Base-by-base conservation (phyloP, 2,113 vertebrate species). In the Octodon degus region DNA sequence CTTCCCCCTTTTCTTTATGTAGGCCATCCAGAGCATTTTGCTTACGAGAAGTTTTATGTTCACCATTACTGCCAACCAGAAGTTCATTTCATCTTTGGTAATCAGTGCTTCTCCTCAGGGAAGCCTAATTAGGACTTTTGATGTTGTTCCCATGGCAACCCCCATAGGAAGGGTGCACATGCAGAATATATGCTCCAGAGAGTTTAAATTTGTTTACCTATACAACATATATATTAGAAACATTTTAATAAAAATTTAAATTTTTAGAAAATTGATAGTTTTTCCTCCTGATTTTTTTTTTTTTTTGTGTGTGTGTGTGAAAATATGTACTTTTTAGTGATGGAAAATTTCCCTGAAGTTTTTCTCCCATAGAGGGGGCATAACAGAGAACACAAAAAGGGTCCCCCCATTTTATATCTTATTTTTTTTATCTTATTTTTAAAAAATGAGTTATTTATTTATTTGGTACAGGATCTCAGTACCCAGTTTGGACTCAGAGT, bases 61-160 rank as follows among this genome's bases (percentile, higher is more conserved):
- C 87, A 81, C 65, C 11, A 32, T 12, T 12, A 53, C 63, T 86
- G 43, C 85, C 4, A 1, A 76, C 7, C 14, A 2, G 62, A 63
- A 43, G 27, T 77, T 93, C 83, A 86, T 89, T 96, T 89, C 80
- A 32, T 77, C 93, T 43, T 76, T 89, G 25, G 50, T 89, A 91
- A 93, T 97, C 97, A 94, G 94, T 17, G 32, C 90, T 79, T 88
- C 63, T 95, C 95, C 95, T 95, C 62, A 47, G 98, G 97, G 98
- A 98, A 97, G 92, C 96, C 97, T 98, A 76, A 72, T 92, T 77
- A 96, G 93, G 97, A 62, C 93, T 96, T 98, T 79, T 53, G 79
- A 98, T 17, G 79, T 60, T 20, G 98, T 98, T 98, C 96, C 98
- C 97, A 97, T 98, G 98, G 98, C 87, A 98, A 98, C 98, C n/a